Base-by-base conservation (phyloP, 2,888 invertebrate species). In the Lamellibrachia satsuma region DNA sequence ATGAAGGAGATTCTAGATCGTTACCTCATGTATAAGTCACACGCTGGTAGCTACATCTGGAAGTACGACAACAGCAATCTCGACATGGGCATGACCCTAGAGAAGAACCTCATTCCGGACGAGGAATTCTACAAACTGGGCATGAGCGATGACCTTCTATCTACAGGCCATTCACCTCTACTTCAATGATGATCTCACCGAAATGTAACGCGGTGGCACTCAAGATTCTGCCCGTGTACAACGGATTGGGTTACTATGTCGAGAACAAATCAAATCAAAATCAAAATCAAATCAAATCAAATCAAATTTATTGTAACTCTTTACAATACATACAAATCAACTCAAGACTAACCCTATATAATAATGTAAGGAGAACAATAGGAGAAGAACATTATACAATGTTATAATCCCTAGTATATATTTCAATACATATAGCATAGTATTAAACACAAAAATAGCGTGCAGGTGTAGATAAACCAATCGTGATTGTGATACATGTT, bases 11-110 rank as follows among this genome's bases (percentile, higher is more conserved):
- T 98, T 92, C 97, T 97, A 94, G 97, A 97, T 94, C 97, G 97
- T 95, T 98, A 97, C 96, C 97, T 97, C 94, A 97, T 97, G 0
- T 98, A 98, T 96, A 98, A 98, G 96, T 97, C 97, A 3, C 98
- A 98, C 95, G 97, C 98, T 52, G 97, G 97, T 92, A 98, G 98
- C 52, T 98, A 98, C 96, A 97, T 97, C 2, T 98, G 98, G 98
- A 97, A 97, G 94, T 97, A 97, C 94, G 96, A 97, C 92, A 96
- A 97, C 11, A 95, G 95, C 92, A 96, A 96, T 91, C 95, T 98
- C 55, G 97, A 97, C 93, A 97, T 97, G 96, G 94, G 96, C 0
- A 97, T 97, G 94, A 98, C 96, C 0, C 96, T 98, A 39, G 39
- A 39, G 93, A 97, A 97, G 94, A 98, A 98, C 95, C 97, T 97